These are phyloP conservation scores for Lepidonotus clava DNA, from an alignment of 2,888 invertebrate genomes.

Conservation along the genomic window DNA sequence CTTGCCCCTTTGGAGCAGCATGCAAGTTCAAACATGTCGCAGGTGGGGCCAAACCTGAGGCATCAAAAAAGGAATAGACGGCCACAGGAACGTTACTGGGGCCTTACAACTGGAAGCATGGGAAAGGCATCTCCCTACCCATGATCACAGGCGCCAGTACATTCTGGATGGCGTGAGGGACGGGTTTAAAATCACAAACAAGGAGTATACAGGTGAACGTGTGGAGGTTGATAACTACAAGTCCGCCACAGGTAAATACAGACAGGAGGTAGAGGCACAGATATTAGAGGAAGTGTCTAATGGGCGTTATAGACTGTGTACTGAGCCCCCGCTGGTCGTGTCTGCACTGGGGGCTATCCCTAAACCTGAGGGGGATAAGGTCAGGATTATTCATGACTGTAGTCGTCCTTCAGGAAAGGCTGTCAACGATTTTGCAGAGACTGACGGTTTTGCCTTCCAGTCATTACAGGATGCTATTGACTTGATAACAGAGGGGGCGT, in stretches of 20 bases:
- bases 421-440: conserved; percentile 7
- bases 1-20: too few relatives aligned
- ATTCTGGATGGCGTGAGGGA: not conserved
- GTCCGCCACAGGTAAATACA: not conserved
- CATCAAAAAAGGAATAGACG: too few relatives aligned
- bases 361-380: not conserved
- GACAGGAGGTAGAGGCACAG: conserved; percentile 3
- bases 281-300: conserved; percentile 39
- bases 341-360: conserved; percentile 47
- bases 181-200: conserved; percentile 12
- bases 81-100: too few relatives aligned
- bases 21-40: too few relatives aligned
- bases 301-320: conserved; percentile 2
- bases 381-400: conserved; percentile 48
- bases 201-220: not conserved
- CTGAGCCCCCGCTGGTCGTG: not conserved
- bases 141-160: too few relatives aligned
- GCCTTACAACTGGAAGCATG: too few relatives aligned
- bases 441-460: not conserved
- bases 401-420: not conserved
- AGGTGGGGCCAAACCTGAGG: too few relatives aligned
- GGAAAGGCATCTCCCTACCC: too few relatives aligned
- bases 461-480: conserved; percentile 38
- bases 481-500: not conserved
- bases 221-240: not conserved